Evolutionary conservation across 2,113 vertebrate species (phyloP).

Genomic region (Phoxinus phoxinus): DNA sequence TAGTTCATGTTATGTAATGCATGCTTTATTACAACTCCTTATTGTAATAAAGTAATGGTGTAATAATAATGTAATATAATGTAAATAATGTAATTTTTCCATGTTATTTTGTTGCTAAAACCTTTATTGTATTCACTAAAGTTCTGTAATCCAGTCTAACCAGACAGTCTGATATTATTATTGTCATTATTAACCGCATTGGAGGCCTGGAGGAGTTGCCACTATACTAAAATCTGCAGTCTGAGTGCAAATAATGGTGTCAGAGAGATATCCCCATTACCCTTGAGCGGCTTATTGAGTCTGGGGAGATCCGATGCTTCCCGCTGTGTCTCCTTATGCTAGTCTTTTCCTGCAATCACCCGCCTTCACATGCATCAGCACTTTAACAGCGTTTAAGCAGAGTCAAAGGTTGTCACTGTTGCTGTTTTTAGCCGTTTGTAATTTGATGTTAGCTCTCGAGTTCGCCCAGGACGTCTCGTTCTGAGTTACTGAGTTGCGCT

Average conservation of each 20-base stretch:
- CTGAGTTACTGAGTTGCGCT: constrained; percentile 20
- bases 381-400: constrained; percentile 30
- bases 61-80: too few species aligned
- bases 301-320: not conserved
- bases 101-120: not conserved
- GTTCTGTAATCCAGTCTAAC: not conserved
- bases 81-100: too few species aligned
- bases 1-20: too few species aligned
- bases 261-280: constrained; percentile 5
- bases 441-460: constrained; percentile 18
- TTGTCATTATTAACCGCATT: not conserved
- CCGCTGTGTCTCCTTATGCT: constrained; percentile 33
- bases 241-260: constrained; percentile 13
- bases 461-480: not conserved
- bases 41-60: too few species aligned
- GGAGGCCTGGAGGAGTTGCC: not conserved
- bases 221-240: not conserved
- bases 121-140: not conserved
- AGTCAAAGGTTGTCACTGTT: constrained; percentile 21
- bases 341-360: constrained; percentile 27
- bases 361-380: not conserved
- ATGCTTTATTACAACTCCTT: too few species aligned
- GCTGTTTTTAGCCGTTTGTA: constrained; percentile 26
- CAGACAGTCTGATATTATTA: not conserved
- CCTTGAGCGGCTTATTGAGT: constrained; percentile 5